Evolutionary conservation across 2,888 invertebrate species (phyloP).

Genomic region (Eurytoma adleriae): DNA sequence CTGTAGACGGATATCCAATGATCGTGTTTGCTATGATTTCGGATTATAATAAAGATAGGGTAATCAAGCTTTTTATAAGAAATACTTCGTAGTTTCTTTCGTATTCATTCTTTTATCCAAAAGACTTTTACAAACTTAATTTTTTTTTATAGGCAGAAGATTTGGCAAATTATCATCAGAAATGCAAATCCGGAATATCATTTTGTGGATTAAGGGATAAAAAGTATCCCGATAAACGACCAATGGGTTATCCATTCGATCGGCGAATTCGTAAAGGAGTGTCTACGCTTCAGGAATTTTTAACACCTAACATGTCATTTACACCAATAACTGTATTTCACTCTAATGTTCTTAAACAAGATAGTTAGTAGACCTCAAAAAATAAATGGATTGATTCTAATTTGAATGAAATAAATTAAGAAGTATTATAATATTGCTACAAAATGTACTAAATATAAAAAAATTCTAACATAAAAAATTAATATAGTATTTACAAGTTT

Average conservation of each 20-base stretch:
- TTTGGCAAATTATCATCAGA: too few species aligned
- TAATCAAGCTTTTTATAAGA: background rate
- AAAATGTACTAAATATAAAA: too few species aligned
- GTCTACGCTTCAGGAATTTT: conserved; percentile 81
- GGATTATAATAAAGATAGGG: conserved; percentile 77
- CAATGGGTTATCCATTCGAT: conserved; percentile 92
- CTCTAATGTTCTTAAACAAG: conserved; percentile 77
- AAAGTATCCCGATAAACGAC: conserved; percentile 86
- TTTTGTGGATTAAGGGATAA: conserved; percentile 88
- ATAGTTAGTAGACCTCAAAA: background rate
- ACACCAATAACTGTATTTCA: conserved; percentile 81
- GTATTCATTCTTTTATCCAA: background rate
- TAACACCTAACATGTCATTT: conserved; percentile 84
- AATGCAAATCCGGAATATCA: conserved; percentile 75
- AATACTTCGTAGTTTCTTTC: background rate
- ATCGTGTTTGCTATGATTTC: conserved; percentile 88
- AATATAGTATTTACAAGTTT: too few species aligned
- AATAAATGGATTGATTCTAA: too few species aligned
- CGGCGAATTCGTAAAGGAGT: conserved; percentile 80
- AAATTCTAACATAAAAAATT: too few species aligned
- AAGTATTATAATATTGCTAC: too few species aligned
- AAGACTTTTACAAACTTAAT: too few species aligned
- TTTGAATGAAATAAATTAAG: too few species aligned
- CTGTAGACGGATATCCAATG: conserved; percentile 80
- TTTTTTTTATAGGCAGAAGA: too few species aligned